These are phyloP conservation scores for Nyctereutes procyonoides DNA, from an alignment of 2,113 vertebrate species.

Conservation along the genomic window DNA sequence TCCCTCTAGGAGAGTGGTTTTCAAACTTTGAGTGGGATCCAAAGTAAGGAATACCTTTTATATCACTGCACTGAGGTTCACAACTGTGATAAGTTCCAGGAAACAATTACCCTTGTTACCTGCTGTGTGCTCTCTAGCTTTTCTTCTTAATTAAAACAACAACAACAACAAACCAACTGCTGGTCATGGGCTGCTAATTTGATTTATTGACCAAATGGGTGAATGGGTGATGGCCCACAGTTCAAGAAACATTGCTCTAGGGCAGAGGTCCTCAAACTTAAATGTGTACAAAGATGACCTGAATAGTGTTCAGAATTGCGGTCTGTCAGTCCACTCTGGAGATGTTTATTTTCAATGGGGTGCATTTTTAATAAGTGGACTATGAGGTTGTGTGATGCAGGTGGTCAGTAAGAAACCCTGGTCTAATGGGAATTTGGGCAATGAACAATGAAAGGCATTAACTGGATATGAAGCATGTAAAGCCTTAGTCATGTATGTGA, in stretches of 20 bases:
- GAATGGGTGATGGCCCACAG: constrained; percentile 42
- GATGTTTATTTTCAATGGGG: constrained; percentile 32
- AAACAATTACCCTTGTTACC: background rate
- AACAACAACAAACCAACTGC: constrained; percentile 2
- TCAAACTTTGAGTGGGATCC: background rate
- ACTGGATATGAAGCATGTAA: background rate
- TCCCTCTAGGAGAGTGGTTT: background rate
- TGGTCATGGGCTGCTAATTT: constrained; percentile 56
- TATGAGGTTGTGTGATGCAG: background rate
- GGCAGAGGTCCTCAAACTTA: constrained; percentile 34
- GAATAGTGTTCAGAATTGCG: constrained; percentile 24
- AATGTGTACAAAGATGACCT: background rate
- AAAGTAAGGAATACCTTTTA: background rate
- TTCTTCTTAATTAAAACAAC: constrained; percentile 25
- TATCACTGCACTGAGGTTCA: background rate
- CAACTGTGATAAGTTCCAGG: background rate
- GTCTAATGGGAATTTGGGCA: background rate
- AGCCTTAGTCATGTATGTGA: background rate
- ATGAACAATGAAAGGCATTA: background rate
- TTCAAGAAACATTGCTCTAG: constrained; percentile 54
- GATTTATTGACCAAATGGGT: constrained; percentile 58
- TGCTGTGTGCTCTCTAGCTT: background rate
- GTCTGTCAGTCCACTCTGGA: background rate
- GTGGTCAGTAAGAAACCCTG: constrained; percentile 31
- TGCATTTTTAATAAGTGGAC: constrained; percentile 12